Conservation (phyloP, 2,888 invertebrate genomes). For the Endomychus coccineus region DNA sequence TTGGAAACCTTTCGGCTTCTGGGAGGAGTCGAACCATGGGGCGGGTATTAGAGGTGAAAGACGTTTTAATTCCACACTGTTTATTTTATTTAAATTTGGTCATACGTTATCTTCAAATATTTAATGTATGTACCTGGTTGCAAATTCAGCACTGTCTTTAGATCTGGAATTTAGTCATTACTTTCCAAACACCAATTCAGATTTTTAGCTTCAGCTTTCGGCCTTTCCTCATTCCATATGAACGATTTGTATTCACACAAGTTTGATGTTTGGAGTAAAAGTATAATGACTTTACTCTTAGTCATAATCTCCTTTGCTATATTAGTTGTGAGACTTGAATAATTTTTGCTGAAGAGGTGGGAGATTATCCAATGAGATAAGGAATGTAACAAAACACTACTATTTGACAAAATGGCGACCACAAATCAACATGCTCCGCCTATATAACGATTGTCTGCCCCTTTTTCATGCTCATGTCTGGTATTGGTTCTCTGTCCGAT, state of each 20-base stretch:
- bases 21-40: constrained; percentile 25
- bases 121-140: no score
- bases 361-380: constrained; percentile 48
- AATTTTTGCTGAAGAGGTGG: constrained; percentile 32
- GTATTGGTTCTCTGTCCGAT: constrained; percentile 43
- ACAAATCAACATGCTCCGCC: constrained; percentile 46
- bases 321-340: not conserved
- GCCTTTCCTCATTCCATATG: no score
- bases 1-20: constrained; percentile 29
- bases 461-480: constrained; percentile 43
- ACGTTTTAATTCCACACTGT: constrained; percentile 31
- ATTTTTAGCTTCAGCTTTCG: no score
- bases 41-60: constrained; percentile 26
- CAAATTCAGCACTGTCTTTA: no score
- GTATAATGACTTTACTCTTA: no score
- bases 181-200: no score
- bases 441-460: constrained; percentile 45
- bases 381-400: constrained; percentile 46
- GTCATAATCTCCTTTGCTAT: not conserved
- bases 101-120: constrained; percentile 13
- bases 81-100: constrained; percentile 13
- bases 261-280: no score
- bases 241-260: no score
- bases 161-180: no score
- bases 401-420: constrained; percentile 50